Evolutionary conservation across 2,797 vertebrate species (phyloP).

Genomic region (Chelonia mydas): DNA sequence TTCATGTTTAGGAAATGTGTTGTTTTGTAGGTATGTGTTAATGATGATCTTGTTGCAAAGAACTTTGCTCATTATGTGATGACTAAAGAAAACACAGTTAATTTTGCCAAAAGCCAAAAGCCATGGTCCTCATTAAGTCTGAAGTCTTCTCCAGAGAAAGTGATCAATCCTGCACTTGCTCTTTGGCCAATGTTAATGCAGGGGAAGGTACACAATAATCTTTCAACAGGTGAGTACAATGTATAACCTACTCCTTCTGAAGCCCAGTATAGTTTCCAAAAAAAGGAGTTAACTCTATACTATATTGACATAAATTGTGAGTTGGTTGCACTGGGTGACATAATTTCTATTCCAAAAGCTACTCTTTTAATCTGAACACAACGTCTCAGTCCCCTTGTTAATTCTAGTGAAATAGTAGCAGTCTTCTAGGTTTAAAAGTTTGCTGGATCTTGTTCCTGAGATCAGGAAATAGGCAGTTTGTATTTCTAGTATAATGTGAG

Average conservation of each 20-base stretch:
- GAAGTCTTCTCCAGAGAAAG: conserved; percentile 27
- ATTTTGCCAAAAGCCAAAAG: conserved; percentile 8
- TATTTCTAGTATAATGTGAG: background rate
- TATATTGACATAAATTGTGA: background rate
- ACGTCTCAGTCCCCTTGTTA: background rate
- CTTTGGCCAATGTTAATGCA: conserved; percentile 70
- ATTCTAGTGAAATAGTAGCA: background rate
- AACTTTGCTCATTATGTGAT: conserved; percentile 86
- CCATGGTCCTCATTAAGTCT: background rate
- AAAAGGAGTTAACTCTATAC: background rate
- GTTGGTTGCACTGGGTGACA: background rate
- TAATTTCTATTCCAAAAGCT: background rate
- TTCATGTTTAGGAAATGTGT: background rate
- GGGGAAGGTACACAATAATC: background rate
- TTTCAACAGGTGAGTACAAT: conserved; percentile 56
- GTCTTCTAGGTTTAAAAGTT: background rate
- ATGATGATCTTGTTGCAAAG: conserved; percentile 92
- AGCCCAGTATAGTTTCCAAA: too few relatives aligned
- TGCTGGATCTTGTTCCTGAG: background rate
- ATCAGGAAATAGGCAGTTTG: background rate
- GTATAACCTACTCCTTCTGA: background rate
- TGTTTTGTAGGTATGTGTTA: conserved; percentile 88
- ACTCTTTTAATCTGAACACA: background rate
- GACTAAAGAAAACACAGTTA: background rate
- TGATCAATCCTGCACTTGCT: conserved; percentile 38